A percentile compares a stretch with the other conserved stretches of the same genome.
Evolutionary conservation across 2,888 invertebrate species (phyloP).

Genomic region (Epirrhoe alternata): DNA sequence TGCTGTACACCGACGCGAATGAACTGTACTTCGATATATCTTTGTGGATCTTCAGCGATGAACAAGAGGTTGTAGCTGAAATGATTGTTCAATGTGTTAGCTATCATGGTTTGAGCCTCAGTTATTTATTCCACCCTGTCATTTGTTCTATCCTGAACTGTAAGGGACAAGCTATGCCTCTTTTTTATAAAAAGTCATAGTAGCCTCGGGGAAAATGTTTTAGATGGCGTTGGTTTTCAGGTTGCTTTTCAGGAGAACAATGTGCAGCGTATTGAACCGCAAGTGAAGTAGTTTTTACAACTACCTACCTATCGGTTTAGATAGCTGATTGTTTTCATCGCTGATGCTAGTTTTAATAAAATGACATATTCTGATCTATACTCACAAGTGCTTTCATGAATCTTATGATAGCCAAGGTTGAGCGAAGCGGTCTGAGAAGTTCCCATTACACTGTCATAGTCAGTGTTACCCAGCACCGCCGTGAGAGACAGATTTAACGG

Average conservation of each 20-base stretch:
- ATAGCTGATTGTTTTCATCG: too few species aligned
- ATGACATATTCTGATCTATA: background rate
- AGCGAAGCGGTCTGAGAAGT: conserved; percentile 56
- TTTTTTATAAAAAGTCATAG: too few species aligned
- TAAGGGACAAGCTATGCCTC: too few species aligned
- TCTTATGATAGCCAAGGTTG: conserved; percentile 62
- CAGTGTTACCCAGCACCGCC: conserved; percentile 60
- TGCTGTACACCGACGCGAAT: conserved; percentile 78
- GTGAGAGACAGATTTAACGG: conserved; percentile 63
- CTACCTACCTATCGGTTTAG: too few species aligned
- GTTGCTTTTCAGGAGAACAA: too few species aligned
- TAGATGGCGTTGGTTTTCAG: too few species aligned
- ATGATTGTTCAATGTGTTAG: conserved; percentile 15
- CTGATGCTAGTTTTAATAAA: background rate
- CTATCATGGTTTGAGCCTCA: too few species aligned
- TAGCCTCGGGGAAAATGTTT: too few species aligned
- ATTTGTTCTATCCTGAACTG: too few species aligned
- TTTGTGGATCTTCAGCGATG: conserved; percentile 77
- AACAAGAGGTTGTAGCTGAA: conserved; percentile 72
- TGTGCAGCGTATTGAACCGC: too few species aligned
- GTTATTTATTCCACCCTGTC: too few species aligned
- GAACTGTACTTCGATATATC: conserved; percentile 72
- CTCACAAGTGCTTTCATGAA: conserved; percentile 74
- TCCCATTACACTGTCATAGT: conserved; percentile 60
- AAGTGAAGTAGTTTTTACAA: too few species aligned